These are phyloP conservation scores for Philereme transversata DNA, from an alignment of 2,888 invertebrate genomes.

Conservation along the genomic window DNA sequence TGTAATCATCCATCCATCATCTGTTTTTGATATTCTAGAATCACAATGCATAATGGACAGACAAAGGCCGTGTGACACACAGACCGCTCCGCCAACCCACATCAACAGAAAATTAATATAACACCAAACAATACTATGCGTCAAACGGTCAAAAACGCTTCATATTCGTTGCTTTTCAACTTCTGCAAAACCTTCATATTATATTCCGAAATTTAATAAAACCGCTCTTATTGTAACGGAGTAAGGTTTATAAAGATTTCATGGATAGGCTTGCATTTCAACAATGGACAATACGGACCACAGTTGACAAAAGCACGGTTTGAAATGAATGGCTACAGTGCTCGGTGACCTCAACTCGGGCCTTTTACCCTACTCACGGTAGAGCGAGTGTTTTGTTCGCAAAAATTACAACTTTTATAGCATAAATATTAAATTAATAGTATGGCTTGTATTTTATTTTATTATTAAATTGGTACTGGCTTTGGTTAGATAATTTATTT, in stretches of 20 bases:
- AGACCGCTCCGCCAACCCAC: constrained; percentile 50
- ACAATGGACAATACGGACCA: constrained; percentile 38
- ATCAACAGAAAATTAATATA: constrained; percentile 62
- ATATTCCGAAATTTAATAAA: constrained; percentile 20
- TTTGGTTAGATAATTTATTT: constrained; percentile 9
- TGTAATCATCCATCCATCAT: neutral
- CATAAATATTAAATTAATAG: constrained; percentile 28
- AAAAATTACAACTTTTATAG: constrained; percentile 37
- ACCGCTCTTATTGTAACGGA: constrained; percentile 28
- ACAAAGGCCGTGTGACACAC: constrained; percentile 30
- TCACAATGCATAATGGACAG: constrained; percentile 22
- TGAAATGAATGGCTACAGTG: constrained; percentile 40
- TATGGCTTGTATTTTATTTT: constrained; percentile 20
- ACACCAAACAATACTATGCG: constrained; percentile 55
- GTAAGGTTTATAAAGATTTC: constrained; percentile 17
- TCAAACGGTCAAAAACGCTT: constrained; percentile 61
- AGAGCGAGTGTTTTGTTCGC: constrained; percentile 36
- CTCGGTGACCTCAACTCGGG: constrained; percentile 32
- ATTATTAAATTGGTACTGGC: constrained; percentile 12
- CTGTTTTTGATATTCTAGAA: constrained; percentile 11
- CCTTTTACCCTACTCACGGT: constrained; percentile 30
- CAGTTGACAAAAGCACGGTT: constrained; percentile 40
- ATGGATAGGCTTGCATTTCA: constrained; percentile 25
- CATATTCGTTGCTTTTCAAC: constrained; percentile 59
- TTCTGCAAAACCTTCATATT: constrained; percentile 15